Evolutionary conservation across 2,113 vertebrate genomes (phyloP).

Genomic region (Ochotona princeps): DNA sequence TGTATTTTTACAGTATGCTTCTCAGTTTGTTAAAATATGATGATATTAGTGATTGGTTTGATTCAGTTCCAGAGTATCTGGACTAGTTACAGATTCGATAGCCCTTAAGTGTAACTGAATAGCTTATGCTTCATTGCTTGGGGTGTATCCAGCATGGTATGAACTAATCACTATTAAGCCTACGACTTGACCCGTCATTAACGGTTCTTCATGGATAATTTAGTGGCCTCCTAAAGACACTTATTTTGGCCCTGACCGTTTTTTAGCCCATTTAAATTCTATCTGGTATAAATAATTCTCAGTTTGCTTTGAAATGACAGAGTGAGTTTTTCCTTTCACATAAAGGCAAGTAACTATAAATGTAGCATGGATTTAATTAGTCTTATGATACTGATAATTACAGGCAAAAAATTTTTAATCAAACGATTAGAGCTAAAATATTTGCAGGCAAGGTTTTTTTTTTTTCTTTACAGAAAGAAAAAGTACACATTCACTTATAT

Average conservation of each 20-base stretch:
- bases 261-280: constrained; percentile 74
- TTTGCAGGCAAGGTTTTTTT: constrained; percentile 56
- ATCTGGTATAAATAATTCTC: constrained; percentile 66
- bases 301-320: constrained; percentile 71
- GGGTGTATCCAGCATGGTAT: constrained; percentile 81
- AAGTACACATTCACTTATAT: constrained; percentile 41
- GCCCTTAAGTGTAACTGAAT: constrained; percentile 83
- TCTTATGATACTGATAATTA: constrained; percentile 75
- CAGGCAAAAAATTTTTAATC: constrained; percentile 66
- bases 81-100: constrained; percentile 81
- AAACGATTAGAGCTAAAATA: constrained; percentile 75
- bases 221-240: constrained; percentile 78
- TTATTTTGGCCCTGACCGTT: constrained; percentile 73
- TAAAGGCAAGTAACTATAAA: constrained; percentile 71
- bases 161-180: constrained; percentile 80
- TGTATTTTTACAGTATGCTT: constrained; percentile 86
- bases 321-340: constrained; percentile 76
- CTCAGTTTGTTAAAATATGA: constrained; percentile 81
- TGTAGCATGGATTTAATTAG: constrained; percentile 78
- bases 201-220: constrained; percentile 76
- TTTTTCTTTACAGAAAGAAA: constrained; percentile 59
- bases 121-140: constrained; percentile 80
- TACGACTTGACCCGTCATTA: constrained; percentile 71
- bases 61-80: constrained; percentile 79
- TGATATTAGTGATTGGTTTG: constrained; percentile 79